A percentile compares a stretch with the other conserved stretches of the same genome.
phyloP scores from a whole-genome alignment of 2,113 vertebrate species.

The Irena cyanogastra region DNA sequence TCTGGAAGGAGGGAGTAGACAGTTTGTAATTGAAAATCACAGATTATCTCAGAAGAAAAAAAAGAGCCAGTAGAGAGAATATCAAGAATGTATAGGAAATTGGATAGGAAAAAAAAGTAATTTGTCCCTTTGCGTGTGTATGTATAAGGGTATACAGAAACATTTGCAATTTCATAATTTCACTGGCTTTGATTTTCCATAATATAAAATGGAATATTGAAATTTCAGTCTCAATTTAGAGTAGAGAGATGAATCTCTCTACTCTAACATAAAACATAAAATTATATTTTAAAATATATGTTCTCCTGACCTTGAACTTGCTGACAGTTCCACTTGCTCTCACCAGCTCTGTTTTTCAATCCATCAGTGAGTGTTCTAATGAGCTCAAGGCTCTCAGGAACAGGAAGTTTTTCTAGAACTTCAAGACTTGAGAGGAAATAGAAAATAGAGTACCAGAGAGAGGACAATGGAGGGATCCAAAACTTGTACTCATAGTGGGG shows the following conservation, averaged over 20 bases:
- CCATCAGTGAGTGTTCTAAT: not conserved
- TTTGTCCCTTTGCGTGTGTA: not conserved
- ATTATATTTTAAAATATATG: not conserved
- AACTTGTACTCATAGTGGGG: not conserved
- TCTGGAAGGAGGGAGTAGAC: not conserved
- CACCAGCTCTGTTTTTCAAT: not conserved
- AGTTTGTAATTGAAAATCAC: not conserved
- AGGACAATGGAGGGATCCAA: not conserved
- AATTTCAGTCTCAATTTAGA: not conserved
- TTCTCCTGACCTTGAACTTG: not conserved
- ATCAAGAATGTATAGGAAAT: not conserved
- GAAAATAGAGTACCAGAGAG: not conserved
- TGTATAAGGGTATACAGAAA: not conserved
- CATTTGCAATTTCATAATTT: not conserved
- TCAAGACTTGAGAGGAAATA: not conserved
- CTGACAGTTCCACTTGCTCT: not conserved
- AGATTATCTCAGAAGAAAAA: not conserved
- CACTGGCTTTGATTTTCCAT: not conserved
- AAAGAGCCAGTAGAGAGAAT: not conserved
- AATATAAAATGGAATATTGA: not conserved
- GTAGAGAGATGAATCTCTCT: not conserved
- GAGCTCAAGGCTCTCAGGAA: not conserved
- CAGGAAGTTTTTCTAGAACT: not conserved
- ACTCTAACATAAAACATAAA: too few species aligned
- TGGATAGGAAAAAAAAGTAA: not conserved